Evolutionary conservation across 2,113 vertebrate genomes (phyloP).

Genomic region (Sprattus sprattus): DNA sequence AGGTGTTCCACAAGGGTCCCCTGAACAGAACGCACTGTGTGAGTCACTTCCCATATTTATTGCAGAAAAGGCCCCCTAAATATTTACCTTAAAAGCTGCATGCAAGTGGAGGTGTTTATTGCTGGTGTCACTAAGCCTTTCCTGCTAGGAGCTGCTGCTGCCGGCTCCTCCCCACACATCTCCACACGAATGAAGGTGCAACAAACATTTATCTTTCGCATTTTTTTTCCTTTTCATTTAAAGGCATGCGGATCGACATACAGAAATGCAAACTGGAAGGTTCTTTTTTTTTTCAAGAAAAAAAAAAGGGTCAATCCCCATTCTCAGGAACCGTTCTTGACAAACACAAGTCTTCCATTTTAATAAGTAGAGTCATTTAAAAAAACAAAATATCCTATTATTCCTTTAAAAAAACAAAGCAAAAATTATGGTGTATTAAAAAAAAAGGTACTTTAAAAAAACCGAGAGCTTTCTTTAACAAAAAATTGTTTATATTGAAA

Average conservation of each 20-base stretch:
- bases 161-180: slow-evolving; percentile 53
- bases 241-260: slow-evolving; percentile 68
- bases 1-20: background rate
- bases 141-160: slow-evolving; percentile 50
- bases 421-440: background rate
- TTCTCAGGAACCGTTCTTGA: slow-evolving; percentile 36
- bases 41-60: slow-evolving; percentile 16
- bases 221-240: slow-evolving; percentile 47
- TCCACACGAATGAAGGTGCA: slow-evolving; percentile 65
- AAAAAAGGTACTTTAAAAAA: background rate
- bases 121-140: slow-evolving; percentile 16
- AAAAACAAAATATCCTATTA: slow-evolving; percentile 58
- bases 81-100: background rate
- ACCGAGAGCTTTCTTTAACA: slow-evolving; percentile 17
- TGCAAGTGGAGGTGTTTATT: slow-evolving; percentile 13
- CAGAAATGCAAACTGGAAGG: slow-evolving; percentile 50
- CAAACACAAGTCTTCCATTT: slow-evolving; percentile 55
- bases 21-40: slow-evolving; percentile 31
- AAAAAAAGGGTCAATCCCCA: slow-evolving; percentile 24
- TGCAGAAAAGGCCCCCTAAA: slow-evolving; percentile 13
- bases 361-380: slow-evolving; percentile 57
- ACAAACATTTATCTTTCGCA: slow-evolving; percentile 41
- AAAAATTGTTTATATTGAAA: background rate
- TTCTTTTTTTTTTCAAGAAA: slow-evolving; percentile 15
- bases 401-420: background rate